Evolutionary conservation across 2,888 invertebrate species (phyloP), one percentile per base, ranked within the genome.

Genomic region (Choreutis nemorana): DNA sequence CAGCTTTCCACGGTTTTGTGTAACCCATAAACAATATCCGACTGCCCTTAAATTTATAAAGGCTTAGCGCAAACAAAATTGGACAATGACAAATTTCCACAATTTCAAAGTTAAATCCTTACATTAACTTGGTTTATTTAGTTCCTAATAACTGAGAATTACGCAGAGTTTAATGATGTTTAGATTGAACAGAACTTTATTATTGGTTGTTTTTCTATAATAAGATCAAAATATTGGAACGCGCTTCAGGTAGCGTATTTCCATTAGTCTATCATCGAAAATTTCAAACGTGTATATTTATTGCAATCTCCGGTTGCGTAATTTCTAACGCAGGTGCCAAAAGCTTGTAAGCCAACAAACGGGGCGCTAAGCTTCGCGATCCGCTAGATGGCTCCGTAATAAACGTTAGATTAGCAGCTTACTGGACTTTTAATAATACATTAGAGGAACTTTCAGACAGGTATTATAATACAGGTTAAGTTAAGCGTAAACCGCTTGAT

Each of bases 261-360:
- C n/a, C n/a, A n/a, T n/a, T n/a, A n/a, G n/a, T n/a, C n/a, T n/a
- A n/a, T n/a, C n/a, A n/a, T n/a, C 2, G 18, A 18, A n/a, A 2
- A 9, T 23, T 9, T 23, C 3, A 26, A 26, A 26, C 10, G 2
- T 26, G 15, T 15, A 14, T n/a, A n/a, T n/a, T 14, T 14, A 26
- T 14, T 8, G 8, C 15, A 23, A 23, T 16, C 26, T 45, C 46
- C 49, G 47, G 41, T 47, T 58, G 55, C 58, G 60, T 59, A 66
- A 67, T 55, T 58, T 51, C 43, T 50, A 67, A 57, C 67, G 59
- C 72, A 71, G 70, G 75, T 75, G 75, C 67, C 72, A 71, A 72
- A 70, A 71, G 58, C 67, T 61, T 65, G 72, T 71, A 54, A 53
- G 57, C 42, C 54, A 52, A 70, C 77, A 73, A 77, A 77, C 71